phyloP scores from a whole-genome alignment of 2,888 invertebrate genomes.

The Xanthia icteritia region DNA sequence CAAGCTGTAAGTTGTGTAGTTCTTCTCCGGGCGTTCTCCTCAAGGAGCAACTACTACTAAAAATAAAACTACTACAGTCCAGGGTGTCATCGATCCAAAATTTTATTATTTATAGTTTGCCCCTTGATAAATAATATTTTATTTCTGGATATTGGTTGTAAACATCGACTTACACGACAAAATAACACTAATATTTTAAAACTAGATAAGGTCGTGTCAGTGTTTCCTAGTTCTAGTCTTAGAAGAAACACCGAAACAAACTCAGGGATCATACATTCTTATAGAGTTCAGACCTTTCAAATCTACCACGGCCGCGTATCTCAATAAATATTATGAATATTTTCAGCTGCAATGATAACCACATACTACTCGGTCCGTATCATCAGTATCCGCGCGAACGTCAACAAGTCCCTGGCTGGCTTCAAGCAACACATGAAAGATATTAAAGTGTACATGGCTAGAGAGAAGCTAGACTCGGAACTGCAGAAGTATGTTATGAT shows the following conservation, averaged over 20 bases:
- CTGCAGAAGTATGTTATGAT: constrained; percentile 74
- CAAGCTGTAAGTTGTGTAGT: constrained; percentile 70
- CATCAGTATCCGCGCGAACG: constrained; percentile 83
- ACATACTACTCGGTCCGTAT: constrained; percentile 84
- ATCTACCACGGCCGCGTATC: background rate
- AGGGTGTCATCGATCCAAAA: background rate
- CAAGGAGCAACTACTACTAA: too few species aligned
- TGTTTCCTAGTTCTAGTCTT: too few species aligned
- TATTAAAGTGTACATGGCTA: constrained; percentile 77
- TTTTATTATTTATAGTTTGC: background rate
- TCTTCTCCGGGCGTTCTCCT: background rate
- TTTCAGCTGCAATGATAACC: constrained; percentile 77
- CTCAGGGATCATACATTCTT: too few species aligned
- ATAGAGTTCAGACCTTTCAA: background rate
- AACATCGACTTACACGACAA: too few species aligned
- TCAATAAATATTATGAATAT: background rate
- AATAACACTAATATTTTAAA: too few species aligned
- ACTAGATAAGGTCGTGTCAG: too few species aligned
- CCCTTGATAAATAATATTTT: too few species aligned
- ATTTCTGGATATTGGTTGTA: too few species aligned
- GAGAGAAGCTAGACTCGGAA: constrained; percentile 72
- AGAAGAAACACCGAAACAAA: too few species aligned
- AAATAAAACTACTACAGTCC: background rate
- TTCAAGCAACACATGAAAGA: constrained; percentile 84
- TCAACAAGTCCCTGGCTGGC: constrained; percentile 80